Evolutionary conservation across 2,888 invertebrate species (phyloP).

Genomic region (Aphidius colemani): DNA sequence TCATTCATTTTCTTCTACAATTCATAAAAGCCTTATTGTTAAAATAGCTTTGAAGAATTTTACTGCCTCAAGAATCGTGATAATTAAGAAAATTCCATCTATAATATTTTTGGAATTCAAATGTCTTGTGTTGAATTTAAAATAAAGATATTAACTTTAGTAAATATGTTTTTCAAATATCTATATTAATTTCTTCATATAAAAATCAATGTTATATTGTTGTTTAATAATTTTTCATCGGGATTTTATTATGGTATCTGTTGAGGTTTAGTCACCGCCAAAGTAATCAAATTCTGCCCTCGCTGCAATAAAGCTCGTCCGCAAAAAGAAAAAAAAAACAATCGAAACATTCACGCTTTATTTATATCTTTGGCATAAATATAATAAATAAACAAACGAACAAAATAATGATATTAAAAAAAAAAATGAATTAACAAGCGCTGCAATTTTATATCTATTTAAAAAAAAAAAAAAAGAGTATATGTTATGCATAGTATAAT

Average conservation of each 20-base stretch:
- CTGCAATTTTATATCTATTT: not conserved
- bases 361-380: slow-evolving; percentile 17
- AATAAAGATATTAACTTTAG: too few relatives aligned
- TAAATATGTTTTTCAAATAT: not conserved
- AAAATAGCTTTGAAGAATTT: not conserved
- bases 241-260: slow-evolving; percentile 48
- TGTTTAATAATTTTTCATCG: slow-evolving; percentile 51
- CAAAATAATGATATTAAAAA: too few relatives aligned
- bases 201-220: slow-evolving; percentile 20
- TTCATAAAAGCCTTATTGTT: not conserved
- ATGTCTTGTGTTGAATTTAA: not conserved
- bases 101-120: slow-evolving; percentile 1
- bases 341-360: slow-evolving; percentile 2
- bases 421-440: too few relatives aligned
- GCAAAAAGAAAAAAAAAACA: slow-evolving; percentile 31
- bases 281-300: slow-evolving; percentile 58
- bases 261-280: slow-evolving; percentile 42
- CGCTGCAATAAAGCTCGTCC: slow-evolving; percentile 51
- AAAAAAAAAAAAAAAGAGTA: not conserved
- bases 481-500: not conserved
- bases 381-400: too few relatives aligned
- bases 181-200: not conserved
- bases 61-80: not conserved
- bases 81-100: slow-evolving; percentile 14
- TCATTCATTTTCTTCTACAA: not conserved